Percentiles rank a stretch among this genome's conserved stretches.
phyloP scores from a whole-genome alignment of 2,797 vertebrate genomes.

The Lepilemur ruficaudatus region DNA sequence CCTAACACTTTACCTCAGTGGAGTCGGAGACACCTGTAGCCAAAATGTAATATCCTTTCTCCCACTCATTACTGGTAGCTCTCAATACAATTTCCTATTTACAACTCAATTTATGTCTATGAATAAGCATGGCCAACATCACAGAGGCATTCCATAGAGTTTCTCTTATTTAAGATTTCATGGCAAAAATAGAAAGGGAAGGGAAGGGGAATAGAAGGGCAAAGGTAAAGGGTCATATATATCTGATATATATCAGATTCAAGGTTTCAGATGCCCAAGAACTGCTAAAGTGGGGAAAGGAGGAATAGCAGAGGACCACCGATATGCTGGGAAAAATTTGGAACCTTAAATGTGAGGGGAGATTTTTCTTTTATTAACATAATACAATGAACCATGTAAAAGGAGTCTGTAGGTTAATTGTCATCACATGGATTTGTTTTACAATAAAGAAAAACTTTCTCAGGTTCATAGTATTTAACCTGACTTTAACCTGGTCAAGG shows the following conservation, averaged over 20 bases:
- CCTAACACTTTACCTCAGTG: constrained; percentile 71
- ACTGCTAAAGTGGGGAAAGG: background rate
- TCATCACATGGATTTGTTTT: background rate
- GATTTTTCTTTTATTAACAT: background rate
- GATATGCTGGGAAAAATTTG: background rate
- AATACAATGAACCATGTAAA: background rate
- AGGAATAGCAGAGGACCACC: background rate
- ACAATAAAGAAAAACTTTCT: background rate
- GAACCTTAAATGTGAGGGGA: background rate
- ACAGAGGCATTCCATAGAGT: background rate
- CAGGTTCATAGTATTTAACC: background rate
- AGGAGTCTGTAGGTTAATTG: background rate
- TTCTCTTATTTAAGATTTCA: constrained; percentile 44
- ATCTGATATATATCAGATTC: background rate
- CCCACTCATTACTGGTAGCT: constrained; percentile 39
- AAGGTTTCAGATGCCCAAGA: background rate
- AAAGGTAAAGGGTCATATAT: background rate
- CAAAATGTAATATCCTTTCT: constrained; percentile 72
- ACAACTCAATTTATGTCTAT: constrained; percentile 65
- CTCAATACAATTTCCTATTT: constrained; percentile 75
- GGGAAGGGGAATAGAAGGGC: background rate
- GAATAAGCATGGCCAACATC: constrained; percentile 48
- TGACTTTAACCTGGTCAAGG: background rate
- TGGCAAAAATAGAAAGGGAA: constrained; percentile 36
- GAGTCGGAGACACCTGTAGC: constrained; percentile 73